A percentile compares a stretch with the other conserved stretches of the same genome.
phyloP scores from a whole-genome alignment of 2,888 invertebrate species.

The Papilio elwesi region DNA sequence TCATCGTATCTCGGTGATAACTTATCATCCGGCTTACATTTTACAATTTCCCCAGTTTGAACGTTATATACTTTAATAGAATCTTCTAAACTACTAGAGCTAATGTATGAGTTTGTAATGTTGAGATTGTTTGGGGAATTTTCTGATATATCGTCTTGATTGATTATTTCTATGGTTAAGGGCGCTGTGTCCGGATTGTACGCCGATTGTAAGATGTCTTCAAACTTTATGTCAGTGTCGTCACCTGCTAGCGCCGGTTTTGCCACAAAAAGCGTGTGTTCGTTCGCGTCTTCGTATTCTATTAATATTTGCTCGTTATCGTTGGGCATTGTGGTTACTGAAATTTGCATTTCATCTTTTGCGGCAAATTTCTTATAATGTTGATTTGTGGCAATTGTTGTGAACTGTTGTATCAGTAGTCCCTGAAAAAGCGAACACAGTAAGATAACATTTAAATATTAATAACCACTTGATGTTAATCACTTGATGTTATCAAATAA shows the following conservation, averaged over 20 bases:
- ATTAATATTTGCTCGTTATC: conserved; percentile 70
- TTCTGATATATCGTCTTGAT: conserved; percentile 56
- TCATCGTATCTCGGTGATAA: conserved; percentile 69
- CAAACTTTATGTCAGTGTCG: conserved; percentile 72
- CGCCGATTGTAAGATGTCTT: conserved; percentile 71
- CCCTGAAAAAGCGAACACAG: conserved; percentile 66
- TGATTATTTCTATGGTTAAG: conserved; percentile 51
- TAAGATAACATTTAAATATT: not conserved
- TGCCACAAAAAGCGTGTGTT: conserved; percentile 66
- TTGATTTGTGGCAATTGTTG: conserved; percentile 74
- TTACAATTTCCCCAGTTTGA: conserved; percentile 79
- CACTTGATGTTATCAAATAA: conserved; percentile 4
- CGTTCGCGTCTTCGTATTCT: conserved; percentile 72
- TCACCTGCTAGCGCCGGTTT: conserved; percentile 68
- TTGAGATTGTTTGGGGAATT: conserved; percentile 65
- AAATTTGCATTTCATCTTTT: conserved; percentile 59
- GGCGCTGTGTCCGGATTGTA: conserved; percentile 52
- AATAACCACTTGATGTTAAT: not conserved
- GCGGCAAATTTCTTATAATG: conserved; percentile 69
- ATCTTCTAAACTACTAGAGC: conserved; percentile 79
- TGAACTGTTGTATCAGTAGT: conserved; percentile 79
- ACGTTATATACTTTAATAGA: conserved; percentile 82
- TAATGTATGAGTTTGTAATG: conserved; percentile 69
- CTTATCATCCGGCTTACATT: conserved; percentile 78
- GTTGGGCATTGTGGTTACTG: conserved; percentile 63